Percentiles rank a stretch among this genome's conserved stretches.
phyloP scores from a whole-genome alignment of 2,888 invertebrate species.

The Epinotia bilunana region DNA sequence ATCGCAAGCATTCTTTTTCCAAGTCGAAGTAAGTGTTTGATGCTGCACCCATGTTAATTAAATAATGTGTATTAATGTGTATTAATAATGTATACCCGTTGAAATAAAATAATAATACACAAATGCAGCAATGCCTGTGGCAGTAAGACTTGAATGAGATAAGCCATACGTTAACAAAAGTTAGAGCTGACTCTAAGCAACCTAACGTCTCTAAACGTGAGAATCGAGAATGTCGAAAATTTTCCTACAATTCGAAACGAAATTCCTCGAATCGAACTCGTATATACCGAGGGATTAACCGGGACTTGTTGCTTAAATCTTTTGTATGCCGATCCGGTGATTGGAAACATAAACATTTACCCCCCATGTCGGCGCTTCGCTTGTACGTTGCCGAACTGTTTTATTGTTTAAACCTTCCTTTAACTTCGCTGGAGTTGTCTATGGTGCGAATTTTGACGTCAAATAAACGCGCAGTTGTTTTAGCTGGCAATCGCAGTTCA shows the following conservation, averaged over 20 bases:
- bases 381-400: conserved; percentile 3
- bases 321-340: conserved; percentile 8
- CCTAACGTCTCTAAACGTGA: not conserved
- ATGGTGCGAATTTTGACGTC: not conserved
- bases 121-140: too few relatives aligned
- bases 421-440: not conserved
- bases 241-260: not conserved
- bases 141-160: not conserved
- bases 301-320: conserved; percentile 35
- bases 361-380: conserved; percentile 11
- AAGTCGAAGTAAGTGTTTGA: too few relatives aligned
- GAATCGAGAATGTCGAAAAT: not conserved
- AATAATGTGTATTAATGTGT: too few relatives aligned
- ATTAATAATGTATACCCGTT: too few relatives aligned
- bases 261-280: conserved; percentile 12
- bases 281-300: conserved; percentile 7
- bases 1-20: too few relatives aligned
- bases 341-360: conserved; percentile 34
- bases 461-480: not conserved
- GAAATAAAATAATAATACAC: too few relatives aligned
- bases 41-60: too few relatives aligned
- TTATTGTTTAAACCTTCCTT: conserved; percentile 11
- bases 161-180: not conserved
- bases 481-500: not conserved
- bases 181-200: not conserved